These are phyloP conservation scores for Bombus turneri DNA, from an alignment of 1,140 invertebrate genomes.

Conservation along the genomic window DNA sequence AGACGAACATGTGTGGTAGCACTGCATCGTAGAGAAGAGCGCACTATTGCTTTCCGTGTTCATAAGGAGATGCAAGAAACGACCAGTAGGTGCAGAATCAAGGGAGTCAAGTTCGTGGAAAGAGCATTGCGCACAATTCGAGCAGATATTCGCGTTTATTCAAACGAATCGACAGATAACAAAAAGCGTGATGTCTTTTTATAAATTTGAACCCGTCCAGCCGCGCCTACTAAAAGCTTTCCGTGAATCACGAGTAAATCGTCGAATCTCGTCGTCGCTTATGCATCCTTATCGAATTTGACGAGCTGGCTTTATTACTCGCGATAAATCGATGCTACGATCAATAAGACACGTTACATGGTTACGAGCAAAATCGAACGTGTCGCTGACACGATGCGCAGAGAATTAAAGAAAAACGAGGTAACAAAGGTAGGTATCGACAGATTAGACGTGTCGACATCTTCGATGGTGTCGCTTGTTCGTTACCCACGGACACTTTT, in stretches of 20 bases:
- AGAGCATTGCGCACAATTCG: conserved; percentile 6
- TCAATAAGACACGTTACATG: neutral
- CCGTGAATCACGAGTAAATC: neutral
- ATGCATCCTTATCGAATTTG: neutral
- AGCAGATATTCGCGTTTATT: neutral
- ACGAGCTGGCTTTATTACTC: neutral
- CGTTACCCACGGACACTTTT: conserved; percentile 7
- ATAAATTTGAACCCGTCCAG: conserved; percentile 4
- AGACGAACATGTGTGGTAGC: conserved; percentile 33
- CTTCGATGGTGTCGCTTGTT: conserved; percentile 32
- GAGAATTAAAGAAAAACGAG: neutral
- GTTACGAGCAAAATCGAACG: neutral
- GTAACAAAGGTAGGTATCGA: conserved; percentile 41
- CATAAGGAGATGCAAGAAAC: conserved; percentile 23
- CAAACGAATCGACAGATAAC: neutral
- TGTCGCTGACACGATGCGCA: neutral
- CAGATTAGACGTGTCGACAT: conserved; percentile 1
- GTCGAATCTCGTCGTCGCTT: conserved; percentile 20
- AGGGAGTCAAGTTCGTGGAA: neutral
- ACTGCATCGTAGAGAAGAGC: conserved; percentile 39
- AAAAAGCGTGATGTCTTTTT: conserved; percentile 1
- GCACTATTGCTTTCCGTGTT: conserved; percentile 66
- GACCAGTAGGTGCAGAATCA: conserved; percentile 21
- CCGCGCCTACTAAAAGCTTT: conserved; percentile 9
- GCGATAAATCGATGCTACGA: conserved; percentile 8